Evolutionary conservation across 2,113 vertebrate species (phyloP).

Genomic region (Oophaga pumilio): DNA sequence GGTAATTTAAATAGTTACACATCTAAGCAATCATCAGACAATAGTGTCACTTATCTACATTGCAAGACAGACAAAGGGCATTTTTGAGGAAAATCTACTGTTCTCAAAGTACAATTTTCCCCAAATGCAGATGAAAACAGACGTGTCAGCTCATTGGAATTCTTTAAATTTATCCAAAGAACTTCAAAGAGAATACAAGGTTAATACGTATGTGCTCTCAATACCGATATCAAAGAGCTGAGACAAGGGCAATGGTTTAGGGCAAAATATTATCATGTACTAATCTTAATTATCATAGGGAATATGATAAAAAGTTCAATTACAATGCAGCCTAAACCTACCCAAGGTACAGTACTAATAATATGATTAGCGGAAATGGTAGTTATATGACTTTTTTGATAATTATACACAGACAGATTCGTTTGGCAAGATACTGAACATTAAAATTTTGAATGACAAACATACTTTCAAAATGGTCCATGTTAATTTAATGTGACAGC

Average conservation of each 20-base stretch:
- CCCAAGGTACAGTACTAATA: neutral
- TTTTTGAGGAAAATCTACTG: neutral
- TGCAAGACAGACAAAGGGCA: slow-evolving; percentile 5
- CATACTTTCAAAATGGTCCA: neutral
- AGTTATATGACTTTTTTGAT: neutral
- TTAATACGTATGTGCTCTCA: slow-evolving; percentile 37
- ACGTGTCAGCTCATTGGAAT: slow-evolving; percentile 25
- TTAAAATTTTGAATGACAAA: slow-evolving; percentile 24
- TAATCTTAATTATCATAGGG: slow-evolving; percentile 20
- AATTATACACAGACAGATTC: slow-evolving; percentile 3
- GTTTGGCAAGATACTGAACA: neutral
- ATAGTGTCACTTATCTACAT: neutral
- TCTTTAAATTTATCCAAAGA: slow-evolving; percentile 11
- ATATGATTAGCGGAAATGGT: slow-evolving; percentile 24
- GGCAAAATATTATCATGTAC: slow-evolving; percentile 42
- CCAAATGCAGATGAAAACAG: slow-evolving; percentile 15
- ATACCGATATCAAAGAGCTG: slow-evolving; percentile 28
- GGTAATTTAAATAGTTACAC: neutral
- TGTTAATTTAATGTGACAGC: neutral
- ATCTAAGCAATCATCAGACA: neutral
- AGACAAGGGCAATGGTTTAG: slow-evolving; percentile 25
- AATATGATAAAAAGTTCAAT: slow-evolving; percentile 31
- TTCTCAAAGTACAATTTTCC: slow-evolving; percentile 2
- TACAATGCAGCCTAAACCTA: slow-evolving; percentile 18
- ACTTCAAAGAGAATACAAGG: slow-evolving; percentile 49